These are phyloP conservation scores for Eueides isabella DNA, from an alignment of 1,140 invertebrate genomes.

Conservation along the genomic window DNA sequence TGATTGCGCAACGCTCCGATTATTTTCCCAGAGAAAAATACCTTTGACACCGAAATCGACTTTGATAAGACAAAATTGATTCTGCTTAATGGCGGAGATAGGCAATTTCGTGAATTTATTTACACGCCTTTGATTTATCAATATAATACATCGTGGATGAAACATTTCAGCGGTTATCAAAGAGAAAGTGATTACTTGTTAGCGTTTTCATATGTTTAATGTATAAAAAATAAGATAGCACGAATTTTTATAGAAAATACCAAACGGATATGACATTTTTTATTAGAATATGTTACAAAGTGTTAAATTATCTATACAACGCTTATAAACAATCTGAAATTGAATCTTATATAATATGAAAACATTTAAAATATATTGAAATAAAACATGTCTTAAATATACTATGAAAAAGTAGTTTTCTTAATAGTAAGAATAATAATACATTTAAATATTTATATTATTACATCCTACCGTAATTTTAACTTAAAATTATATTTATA, in stretches of 20 bases:
- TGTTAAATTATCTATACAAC: no score
- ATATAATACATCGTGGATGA: not conserved
- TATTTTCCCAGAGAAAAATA: slow-evolving; percentile 38
- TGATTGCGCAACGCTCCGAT: slow-evolving; percentile 28
- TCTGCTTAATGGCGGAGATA: slow-evolving; percentile 36
- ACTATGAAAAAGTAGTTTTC: no score
- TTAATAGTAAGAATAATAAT: no score
- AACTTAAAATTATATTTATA: no score
- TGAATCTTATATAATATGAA: no score
- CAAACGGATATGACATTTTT: not conserved
- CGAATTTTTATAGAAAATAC: not conserved
- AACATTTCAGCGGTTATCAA: not conserved
- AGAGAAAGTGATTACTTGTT: not conserved
- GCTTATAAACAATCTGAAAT: no score
- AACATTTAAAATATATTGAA: no score
- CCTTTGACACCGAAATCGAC: slow-evolving; percentile 34
- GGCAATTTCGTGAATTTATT: slow-evolving; percentile 29
- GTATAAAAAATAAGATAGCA: not conserved
- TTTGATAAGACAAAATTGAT: slow-evolving; percentile 39
- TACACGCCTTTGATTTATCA: slow-evolving; percentile 22
- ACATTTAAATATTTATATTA: no score
- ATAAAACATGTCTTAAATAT: no score
- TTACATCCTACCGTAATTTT: no score
- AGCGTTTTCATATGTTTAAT: slow-evolving; percentile 1
- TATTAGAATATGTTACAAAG: no score